Percentiles rank a stretch among this genome's conserved stretches.
These are phyloP conservation scores for Trachythela sp. DNA, from an alignment of 64 coral and sea anemone genomes.

Conservation along the genomic window DNA sequence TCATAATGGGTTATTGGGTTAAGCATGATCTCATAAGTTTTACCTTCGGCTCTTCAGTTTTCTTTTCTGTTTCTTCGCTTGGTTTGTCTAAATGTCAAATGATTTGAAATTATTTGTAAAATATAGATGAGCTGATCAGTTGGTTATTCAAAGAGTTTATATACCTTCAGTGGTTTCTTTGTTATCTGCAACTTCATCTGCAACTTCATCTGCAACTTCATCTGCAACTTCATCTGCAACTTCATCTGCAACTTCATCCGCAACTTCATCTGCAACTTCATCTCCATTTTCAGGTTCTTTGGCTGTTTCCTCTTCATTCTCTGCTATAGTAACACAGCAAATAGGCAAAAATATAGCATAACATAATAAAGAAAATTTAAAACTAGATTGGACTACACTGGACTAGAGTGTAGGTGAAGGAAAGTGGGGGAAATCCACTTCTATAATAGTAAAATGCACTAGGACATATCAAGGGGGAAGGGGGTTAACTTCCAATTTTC, in stretches of 20 bases:
- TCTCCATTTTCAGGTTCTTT: slow-evolving; percentile 14
- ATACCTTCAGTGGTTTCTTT: slow-evolving; percentile 17
- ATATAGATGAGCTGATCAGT: neutral
- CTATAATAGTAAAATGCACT: too few relatives aligned
- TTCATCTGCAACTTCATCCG: too few relatives aligned
- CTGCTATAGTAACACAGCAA: neutral
- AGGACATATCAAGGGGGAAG: too few relatives aligned
- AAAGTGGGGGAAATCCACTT: too few relatives aligned
- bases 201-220: too few relatives aligned
- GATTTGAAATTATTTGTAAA: neutral
- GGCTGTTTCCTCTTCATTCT: neutral
- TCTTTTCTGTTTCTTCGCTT: slow-evolving; percentile 5
- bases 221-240: too few relatives aligned
- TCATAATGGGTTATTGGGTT: neutral
- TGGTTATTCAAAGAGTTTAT: neutral
- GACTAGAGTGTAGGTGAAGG: too few relatives aligned
- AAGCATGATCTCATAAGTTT: neutral
- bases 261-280: neutral
- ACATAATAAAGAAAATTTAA: neutral
- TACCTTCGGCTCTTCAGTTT: neutral
- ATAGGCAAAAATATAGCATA: neutral
- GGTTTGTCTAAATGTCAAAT: slow-evolving; percentile 10
- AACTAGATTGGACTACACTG: too few relatives aligned
- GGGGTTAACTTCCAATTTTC: too few relatives aligned
- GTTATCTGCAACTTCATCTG: neutral